phyloP scores from a whole-genome alignment of 2,113 vertebrate genomes.

The Datnioides undecimradiatus region DNA sequence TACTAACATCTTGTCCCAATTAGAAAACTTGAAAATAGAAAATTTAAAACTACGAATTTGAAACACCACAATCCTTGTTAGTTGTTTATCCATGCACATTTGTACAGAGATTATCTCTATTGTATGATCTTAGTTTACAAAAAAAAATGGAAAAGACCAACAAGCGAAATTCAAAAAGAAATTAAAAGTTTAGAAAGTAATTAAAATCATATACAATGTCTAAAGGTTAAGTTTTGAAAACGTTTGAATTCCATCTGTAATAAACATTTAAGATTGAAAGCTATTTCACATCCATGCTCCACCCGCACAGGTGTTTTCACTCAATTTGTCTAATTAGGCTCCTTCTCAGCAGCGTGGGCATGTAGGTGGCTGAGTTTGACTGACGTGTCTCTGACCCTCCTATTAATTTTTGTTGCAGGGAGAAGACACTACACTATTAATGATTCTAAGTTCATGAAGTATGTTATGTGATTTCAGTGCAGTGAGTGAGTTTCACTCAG shows the following conservation, averaged over 20 bases:
- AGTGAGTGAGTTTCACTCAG: neutral
- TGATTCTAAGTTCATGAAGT: neutral
- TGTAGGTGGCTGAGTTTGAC: neutral
- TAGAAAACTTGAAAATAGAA: constrained; percentile 12
- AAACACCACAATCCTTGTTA: constrained; percentile 3
- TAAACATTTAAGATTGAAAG: neutral
- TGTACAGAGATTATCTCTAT: neutral
- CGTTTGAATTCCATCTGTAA: neutral
- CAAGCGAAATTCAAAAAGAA: neutral
- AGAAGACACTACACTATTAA: neutral
- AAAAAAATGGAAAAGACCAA: neutral
- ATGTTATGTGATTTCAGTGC: neutral
- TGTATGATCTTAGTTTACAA: too few relatives aligned
- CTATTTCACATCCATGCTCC: neutral
- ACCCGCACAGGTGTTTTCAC: neutral
- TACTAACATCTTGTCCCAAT: constrained; percentile 1
- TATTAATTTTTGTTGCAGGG: neutral
- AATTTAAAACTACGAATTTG: too few relatives aligned
- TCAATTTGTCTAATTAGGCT: neutral
- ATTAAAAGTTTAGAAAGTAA: neutral
- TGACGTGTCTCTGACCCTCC: neutral
- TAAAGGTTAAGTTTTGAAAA: neutral
- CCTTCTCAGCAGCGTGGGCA: neutral
- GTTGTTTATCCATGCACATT: neutral
- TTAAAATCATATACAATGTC: too few relatives aligned